These are phyloP conservation scores for Synanthedon tipuliformis DNA, from an alignment of 2,888 invertebrate genomes.

Conservation along the genomic window DNA sequence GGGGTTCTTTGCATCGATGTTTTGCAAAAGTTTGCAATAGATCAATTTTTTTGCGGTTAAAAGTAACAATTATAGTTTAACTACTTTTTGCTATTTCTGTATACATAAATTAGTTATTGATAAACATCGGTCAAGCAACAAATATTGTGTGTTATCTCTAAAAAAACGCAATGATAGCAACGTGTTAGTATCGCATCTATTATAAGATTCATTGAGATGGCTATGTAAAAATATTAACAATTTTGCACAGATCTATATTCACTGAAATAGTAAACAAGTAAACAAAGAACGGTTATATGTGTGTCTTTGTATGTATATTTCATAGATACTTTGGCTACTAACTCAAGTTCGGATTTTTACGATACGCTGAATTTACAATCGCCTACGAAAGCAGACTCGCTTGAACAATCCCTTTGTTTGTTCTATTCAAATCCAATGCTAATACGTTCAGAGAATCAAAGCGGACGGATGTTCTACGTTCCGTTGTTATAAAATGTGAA, in stretches of 20 bases:
- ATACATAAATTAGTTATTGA: too few species aligned
- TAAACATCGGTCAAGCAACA: too few species aligned
- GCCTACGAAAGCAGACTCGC: constrained; percentile 66
- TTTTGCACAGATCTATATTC: not conserved
- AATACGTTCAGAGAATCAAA: constrained; percentile 66
- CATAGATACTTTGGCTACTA: constrained; percentile 8
- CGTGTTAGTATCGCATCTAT: too few species aligned
- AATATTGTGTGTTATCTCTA: too few species aligned
- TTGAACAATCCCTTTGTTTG: constrained; percentile 68
- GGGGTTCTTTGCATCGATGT: too few species aligned
- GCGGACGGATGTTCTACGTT: constrained; percentile 58
- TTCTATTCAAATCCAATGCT: constrained; percentile 69
- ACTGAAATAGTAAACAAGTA: not conserved
- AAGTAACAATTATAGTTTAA: too few species aligned
- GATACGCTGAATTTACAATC: constrained; percentile 65
- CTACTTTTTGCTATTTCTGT: too few species aligned
- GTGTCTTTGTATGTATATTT: constrained; percentile 4
- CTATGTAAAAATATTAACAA: too few species aligned
- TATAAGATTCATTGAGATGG: too few species aligned
- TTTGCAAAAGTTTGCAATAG: too few species aligned
- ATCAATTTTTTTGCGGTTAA: too few species aligned
- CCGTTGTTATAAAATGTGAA: constrained; percentile 45
- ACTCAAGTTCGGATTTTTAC: constrained; percentile 45
- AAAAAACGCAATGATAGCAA: too few species aligned
- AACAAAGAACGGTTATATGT: constrained; percentile 3